phyloP scores from a whole-genome alignment of 1,140 invertebrate species.

The Drosophila melanica region DNA sequence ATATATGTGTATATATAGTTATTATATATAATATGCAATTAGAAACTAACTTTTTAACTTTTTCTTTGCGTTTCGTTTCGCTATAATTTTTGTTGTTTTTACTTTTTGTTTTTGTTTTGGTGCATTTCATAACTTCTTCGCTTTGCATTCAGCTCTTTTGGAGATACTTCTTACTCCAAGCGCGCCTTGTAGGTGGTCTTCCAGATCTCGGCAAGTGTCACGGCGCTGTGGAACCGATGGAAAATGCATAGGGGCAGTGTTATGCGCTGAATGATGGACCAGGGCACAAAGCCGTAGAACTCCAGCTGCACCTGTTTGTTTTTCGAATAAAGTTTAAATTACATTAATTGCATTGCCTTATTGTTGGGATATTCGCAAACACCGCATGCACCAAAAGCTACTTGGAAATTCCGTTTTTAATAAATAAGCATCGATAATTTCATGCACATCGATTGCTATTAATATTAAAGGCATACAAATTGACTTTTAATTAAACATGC shows the following conservation, averaged over 20 bases:
- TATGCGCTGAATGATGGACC: slow-evolving; percentile 96
- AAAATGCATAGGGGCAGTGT: slow-evolving; percentile 98
- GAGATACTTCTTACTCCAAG: slow-evolving; percentile 87
- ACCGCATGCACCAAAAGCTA: not conserved
- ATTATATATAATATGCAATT: slow-evolving; percentile 72
- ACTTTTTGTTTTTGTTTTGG: slow-evolving; percentile 50
- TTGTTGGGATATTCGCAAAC: not conserved
- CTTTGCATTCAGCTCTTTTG: not conserved
- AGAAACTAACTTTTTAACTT: slow-evolving; percentile 77
- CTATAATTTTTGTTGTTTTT: slow-evolving; percentile 44
- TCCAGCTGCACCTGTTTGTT: slow-evolving; percentile 89
- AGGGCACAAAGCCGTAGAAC: slow-evolving; percentile 97
- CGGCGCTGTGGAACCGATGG: slow-evolving; percentile 98
- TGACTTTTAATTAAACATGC: not conserved
- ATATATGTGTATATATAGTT: slow-evolving; percentile 45
- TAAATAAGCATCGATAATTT: too few species aligned
- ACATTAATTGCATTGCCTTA: not conserved
- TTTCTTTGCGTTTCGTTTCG: slow-evolving; percentile 58
- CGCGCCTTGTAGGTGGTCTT: slow-evolving; percentile 98
- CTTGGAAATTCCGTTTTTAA: not conserved
- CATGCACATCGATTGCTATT: too few species aligned
- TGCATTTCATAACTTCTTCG: slow-evolving; percentile 56
- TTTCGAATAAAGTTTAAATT: slow-evolving; percentile 14
- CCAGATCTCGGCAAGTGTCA: slow-evolving; percentile 98
- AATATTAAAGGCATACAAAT: too few species aligned